Base-by-base conservation (phyloP, 2,888 invertebrate species). In the Standfussiana lucernea region DNA sequence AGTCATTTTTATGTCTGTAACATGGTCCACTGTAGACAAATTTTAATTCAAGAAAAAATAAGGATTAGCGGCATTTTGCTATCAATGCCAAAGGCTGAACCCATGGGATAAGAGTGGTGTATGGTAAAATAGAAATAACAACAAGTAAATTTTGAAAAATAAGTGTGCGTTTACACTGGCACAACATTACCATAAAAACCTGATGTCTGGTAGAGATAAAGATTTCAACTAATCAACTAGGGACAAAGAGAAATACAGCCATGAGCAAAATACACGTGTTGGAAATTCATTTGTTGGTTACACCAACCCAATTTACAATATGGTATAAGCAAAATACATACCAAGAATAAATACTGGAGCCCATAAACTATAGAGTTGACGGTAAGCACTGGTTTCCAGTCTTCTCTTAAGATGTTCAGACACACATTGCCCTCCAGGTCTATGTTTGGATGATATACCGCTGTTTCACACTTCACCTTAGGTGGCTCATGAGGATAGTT, bases 401-500 rank as follows among this genome's bases (percentile, higher is more conserved):
- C 99, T 97, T 99, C 99, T 92, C 99, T 97, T 91, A 99, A 97
- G 93, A 99, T 99, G 96, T 99, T 99, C 86, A 99, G 97, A 94
- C 99, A 99, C 45, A 99, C 99, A 96, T 99, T 99, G 89, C 99
- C 99, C 93, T 99, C 99, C 91, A 99, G 97, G 97, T 99, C 99
- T 94, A 99, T 99, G 95, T 99, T 99, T 24, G 99, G 99, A 96
- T 99, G 99, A 95, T 99, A 99, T 70, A 99, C 99, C 93, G 98
- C 98, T 64, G 99, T 99, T 97, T 99, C 99, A 97, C 99, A 99
- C 96, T 99, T 99, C 50, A 99, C 99, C 97, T 99, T 99, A 35
- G 99, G 99, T 65, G 99, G 99, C 95, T 99, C 99, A 93, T 99
- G 99, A 47, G 99, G 99, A 96, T 99, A 99, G 96, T 99, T 99